Base-by-base conservation (phyloP, 2,113 vertebrate genomes). In the Nycticebus coucang region DNA sequence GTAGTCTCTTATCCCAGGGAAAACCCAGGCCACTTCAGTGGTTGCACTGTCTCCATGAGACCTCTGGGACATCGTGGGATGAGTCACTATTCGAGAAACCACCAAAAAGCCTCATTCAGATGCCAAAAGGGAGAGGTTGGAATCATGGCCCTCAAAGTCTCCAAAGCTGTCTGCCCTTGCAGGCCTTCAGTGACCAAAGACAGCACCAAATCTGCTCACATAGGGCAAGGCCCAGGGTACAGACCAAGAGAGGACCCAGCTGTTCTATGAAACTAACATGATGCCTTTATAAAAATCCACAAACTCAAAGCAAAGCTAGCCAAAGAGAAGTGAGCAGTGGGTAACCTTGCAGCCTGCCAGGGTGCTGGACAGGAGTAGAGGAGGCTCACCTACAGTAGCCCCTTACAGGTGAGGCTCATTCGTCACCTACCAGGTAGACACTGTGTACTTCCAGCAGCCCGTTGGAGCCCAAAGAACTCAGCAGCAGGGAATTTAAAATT, bases 401-500 rank as follows among this genome's bases (percentile, higher is more conserved):
- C 0, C 26, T 75, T 14, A 8, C 53, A 45, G 28, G 28, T 62
- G 53, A 83, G 91, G 75, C 22, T 8, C 35, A 1, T 15, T n/a
- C 62, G 28, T 22, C 59, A 60, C 50, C 50, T 4, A 0, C 5
- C 12, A 15, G 5, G 41, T 45, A 57, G 19, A 77, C 45, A 68
- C 15, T 33, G 1, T 50, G 22, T 83, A 89, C 66, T 57, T 93
- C 87, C 15, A 28, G 68, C 77, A 89, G 68, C 96, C 93, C 96
- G 96, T 45, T n/a, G 94, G 91, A 97, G 74, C 79, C 53, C 30
- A 15, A 0, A 4, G 15, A 45, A n/a, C 22, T 33, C 35, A 80
- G 5, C 0, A 13, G 28, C 2, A 2, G 60, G 59, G 50, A 74
- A 19, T 69, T 13, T 26, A 64, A 89, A 45, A 24, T n/a, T 60